phyloP scores from a whole-genome alignment of 2,797 vertebrate genomes.

The Sciaenops ocellatus region DNA sequence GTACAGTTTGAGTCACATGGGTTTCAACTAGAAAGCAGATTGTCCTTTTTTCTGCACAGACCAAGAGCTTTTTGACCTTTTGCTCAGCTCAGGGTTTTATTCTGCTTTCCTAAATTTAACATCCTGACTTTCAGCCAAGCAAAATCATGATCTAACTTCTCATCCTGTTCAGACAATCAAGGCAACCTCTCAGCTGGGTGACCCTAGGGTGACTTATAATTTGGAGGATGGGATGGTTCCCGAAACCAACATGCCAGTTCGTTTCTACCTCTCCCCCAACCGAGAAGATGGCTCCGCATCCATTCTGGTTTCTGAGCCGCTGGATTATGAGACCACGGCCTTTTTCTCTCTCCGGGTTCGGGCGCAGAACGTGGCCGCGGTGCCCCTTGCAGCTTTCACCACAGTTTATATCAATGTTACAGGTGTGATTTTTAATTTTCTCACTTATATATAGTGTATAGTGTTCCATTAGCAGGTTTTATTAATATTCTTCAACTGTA shows the following conservation, averaged over 20 bases:
- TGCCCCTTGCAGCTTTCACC: slow-evolving; percentile 91
- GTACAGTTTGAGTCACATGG: no score
- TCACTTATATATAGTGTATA: no score
- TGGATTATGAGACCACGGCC: slow-evolving; percentile 92
- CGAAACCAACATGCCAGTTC: slow-evolving; percentile 92
- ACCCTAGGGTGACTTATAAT: slow-evolving; percentile 92
- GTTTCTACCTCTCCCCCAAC: slow-evolving; percentile 93
- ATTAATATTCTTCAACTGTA: not conserved
- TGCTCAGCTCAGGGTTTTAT: not conserved
- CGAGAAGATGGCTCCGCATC: slow-evolving; percentile 91
- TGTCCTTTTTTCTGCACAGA: no score
- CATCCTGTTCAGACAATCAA: slow-evolving; percentile 85
- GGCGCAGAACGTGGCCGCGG: slow-evolving; percentile 91
- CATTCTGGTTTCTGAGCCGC: slow-evolving; percentile 90
- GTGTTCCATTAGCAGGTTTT: not conserved
- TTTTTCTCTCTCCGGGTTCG: slow-evolving; percentile 89
- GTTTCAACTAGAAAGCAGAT: no score
- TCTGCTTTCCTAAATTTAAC: not conserved
- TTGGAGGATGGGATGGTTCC: slow-evolving; percentile 92
- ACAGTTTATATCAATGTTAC: slow-evolving; percentile 90
- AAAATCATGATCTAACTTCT: slow-evolving; percentile 8
- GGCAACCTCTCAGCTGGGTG: slow-evolving; percentile 89
- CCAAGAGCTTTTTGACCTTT: not conserved
- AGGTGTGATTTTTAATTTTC: slow-evolving; percentile 76
- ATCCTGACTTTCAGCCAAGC: not conserved